Evolutionary conservation across 1,140 invertebrate genomes (phyloP).

Genomic region (Dolichoris vasculosae): DNA sequence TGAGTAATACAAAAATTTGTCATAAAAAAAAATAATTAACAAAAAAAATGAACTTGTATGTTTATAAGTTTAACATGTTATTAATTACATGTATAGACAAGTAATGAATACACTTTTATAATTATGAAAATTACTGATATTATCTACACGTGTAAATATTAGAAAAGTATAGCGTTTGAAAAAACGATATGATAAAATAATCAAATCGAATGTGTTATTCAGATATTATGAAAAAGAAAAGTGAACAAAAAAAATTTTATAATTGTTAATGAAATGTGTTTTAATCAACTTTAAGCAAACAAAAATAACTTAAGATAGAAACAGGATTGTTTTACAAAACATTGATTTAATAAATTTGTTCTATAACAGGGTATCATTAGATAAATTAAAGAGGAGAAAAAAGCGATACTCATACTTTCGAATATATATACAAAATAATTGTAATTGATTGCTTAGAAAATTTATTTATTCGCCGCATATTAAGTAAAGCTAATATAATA

Average conservation of each 20-base stretch:
- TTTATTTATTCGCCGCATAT: not conserved
- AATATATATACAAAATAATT: not conserved
- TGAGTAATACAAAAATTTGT: not conserved
- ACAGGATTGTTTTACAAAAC: not conserved
- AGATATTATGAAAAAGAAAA: not conserved
- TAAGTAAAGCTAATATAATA: not conserved
- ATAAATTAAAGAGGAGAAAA: not conserved
- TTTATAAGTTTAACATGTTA: slow-evolving; percentile 19
- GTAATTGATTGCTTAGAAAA: not conserved
- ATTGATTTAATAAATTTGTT: not conserved
- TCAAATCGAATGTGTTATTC: slow-evolving; percentile 15
- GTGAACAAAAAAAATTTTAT: not conserved
- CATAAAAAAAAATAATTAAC: not conserved
- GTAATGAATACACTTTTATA: slow-evolving; percentile 2
- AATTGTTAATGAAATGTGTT: not conserved
- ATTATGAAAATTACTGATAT: not conserved
- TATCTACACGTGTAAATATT: slow-evolving; percentile 24
- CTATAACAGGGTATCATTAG: not conserved
- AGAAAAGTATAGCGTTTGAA: slow-evolving; percentile 7
- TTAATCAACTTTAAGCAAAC: not conserved
- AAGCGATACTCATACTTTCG: not conserved
- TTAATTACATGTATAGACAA: slow-evolving; percentile 25
- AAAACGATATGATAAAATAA: not conserved
- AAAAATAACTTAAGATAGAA: not conserved
- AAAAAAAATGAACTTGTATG: not conserved